A percentile compares a stretch with the other conserved stretches of the same genome.
Evolutionary conservation across 1,140 invertebrate species (phyloP).

Genomic region (Lasaia peninsularis): DNA sequence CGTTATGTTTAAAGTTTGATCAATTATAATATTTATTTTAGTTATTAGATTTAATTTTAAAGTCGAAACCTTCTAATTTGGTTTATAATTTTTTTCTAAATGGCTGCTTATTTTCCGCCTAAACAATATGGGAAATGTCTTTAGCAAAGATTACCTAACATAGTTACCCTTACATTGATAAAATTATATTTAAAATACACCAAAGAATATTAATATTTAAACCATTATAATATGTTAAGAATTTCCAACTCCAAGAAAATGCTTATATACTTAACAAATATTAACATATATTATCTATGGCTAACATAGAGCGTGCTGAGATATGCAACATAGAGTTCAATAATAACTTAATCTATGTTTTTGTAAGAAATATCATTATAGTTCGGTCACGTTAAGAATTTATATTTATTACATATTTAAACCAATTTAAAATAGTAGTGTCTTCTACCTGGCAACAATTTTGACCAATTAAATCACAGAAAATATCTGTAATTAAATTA

Average conservation of each 20-base stretch:
- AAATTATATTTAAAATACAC: slow-evolving; percentile 2
- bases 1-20: too few species aligned
- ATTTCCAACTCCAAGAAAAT: not conserved
- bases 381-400: too few species aligned
- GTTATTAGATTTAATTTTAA: too few species aligned
- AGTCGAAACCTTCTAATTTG: too few species aligned
- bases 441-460: too few species aligned
- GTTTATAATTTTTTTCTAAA: too few species aligned
- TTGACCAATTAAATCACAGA: too few species aligned
- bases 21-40: too few species aligned
- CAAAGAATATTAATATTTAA: not conserved
- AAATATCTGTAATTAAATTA: too few species aligned
- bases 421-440: too few species aligned
- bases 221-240: not conserved
- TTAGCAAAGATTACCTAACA: not conserved
- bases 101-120: not conserved
- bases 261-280: not conserved
- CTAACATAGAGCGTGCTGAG: not conserved
- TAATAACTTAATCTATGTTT: not conserved
- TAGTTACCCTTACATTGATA: not conserved
- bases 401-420: too few species aligned
- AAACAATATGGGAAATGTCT: not conserved
- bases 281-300: not conserved
- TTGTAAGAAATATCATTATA: not conserved
- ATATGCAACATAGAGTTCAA: not conserved